Evolutionary conservation across 2,113 vertebrate species (phyloP), one percentile per base, ranked within the genome.

Genomic region (Tychaedon coryphoeus): DNA sequence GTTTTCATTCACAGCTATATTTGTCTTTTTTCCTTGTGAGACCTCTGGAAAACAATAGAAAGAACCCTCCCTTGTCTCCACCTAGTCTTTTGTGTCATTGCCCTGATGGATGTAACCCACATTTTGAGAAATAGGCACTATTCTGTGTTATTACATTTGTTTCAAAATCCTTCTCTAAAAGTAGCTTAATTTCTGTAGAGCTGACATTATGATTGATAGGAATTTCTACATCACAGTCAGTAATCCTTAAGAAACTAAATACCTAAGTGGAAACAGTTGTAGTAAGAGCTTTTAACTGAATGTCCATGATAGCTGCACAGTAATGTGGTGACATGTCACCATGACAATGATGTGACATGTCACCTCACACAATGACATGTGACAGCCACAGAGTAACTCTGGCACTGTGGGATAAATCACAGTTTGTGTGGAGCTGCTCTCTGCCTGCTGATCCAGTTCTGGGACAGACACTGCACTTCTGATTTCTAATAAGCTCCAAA

Each of bases 201-300:
- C 51, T 95, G 94, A 93, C 96, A 95, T 92, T 64, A 64, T 95
- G 93, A 97, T 96, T 95, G 94, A 95, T 97, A 95, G 91, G 86
- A 95, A 96, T 96, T 96, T 95, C 92, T 95, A 95, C 94, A 95
- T 95, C 94, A 86, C 76, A 95, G 94, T 92, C 95, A 89, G 92
- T 95, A 96, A 91, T 96, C 91, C 93, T 96, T 96, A 87, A 89
- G 91, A 95, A 96, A 87, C 89, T 96, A 97, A 97, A 95, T 80
- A 95, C 83, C 79, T 97, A 93, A 95, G 80, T 95, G 91, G 94
- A 92, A 94, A 89, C 86, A 92, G 84, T 87, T 91, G 88, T 85
- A 89, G 89, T 45, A 47, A 93, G 65, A 65, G 83, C 95, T 97
- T 97, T 96, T 97, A 95, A 57, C 92, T 91, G 40, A 64, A 67